Base-by-base conservation (phyloP, 2,113 vertebrate genomes). In the Paradisaea rubra region DNA sequence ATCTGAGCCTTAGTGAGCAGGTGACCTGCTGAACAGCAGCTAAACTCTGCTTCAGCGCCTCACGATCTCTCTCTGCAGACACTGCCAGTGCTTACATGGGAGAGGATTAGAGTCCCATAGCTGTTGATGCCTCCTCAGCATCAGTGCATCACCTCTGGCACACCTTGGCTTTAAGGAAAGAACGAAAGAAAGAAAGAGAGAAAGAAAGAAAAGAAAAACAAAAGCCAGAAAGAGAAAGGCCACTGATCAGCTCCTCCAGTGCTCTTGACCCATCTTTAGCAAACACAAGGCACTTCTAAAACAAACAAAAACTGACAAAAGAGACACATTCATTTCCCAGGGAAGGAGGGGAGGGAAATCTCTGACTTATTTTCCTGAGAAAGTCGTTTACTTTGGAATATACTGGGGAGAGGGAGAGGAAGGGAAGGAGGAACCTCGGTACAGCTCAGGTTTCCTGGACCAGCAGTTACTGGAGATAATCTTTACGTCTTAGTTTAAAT, bases 251-350 rank as follows among this genome's bases (percentile, higher is more conserved):
- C 96, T 98, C 95, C 94, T 97, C 96, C 71, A 73, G 93, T 94
- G 96, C 91, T 97, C 93, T 93, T 82, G 89, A 96, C 92, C 80
- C 89, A 98, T 94, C 95, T 95, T 97, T 91, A 97, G 91, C 84
- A 97, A 97, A 97, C 76, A 97, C 73, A 98, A 98, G 97, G 97
- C 95, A 97, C 96, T 97, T 97, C 94, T 97, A 96, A 81, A 98
- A 91, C 97, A 97, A 97, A 96, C 13, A 10, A 96, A 94, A 95
- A 94, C 68, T 87, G 69, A 91, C 93, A 91, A 89, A 74, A 94
- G 79, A 94, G 44, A 91, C 49, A 93, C 92, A 88, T 71, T 68
- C 52, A 89, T 95, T 95, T 76, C 93, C 88, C 89, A 71, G 76
- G 77, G 81, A 95, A 94, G 47, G 91, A 91, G 35, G 28, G n/a